Base-by-base conservation (phyloP, 2,797 vertebrate genomes). In the Philypnodon macrostomus region DNA sequence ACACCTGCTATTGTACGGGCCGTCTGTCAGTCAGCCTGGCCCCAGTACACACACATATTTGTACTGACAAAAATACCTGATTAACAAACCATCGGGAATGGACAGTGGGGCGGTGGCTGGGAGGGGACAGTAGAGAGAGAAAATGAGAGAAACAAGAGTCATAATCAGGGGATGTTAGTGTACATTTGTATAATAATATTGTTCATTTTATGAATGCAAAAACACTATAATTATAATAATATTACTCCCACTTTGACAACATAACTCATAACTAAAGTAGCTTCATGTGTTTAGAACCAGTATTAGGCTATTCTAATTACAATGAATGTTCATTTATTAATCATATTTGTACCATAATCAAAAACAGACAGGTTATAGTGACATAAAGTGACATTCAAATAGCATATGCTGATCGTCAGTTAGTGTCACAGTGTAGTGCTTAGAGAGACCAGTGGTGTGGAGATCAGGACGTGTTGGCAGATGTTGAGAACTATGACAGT, bases 1-100 rank as follows among this genome's bases (percentile, higher is more conserved):
- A 83, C 83, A 87, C 85, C 85, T 88, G 83, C 78, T 82, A 70
- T 80, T 80, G 81, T 63, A 77, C 61, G 72, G 83, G 81, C 83
- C 73, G 71, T 84, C 81, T 86, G 83, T 78, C 81, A 79, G 63
- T 75, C 79, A 85, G 70, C 76, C 75, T 73, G 73, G 70, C 60
- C 58, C 51, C 21, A 44, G 67, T 59, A 34, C 42, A 15, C 40
- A 38, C 27, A 39, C 23, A 65, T 58, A 77, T 73, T 73, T 84
- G 74, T 73, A 71, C 50, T 55, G 71, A 83, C 79, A 77, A 77
- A 80, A 69, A 61, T 75, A n/a, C n/a, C 62, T 82, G 77, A 82
- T 82, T 76, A 79, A 63, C 70, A 71, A 83, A 58, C 75, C 42
- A 35, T 63, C 10, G 59, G 59, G 39, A 57, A 46, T 30, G 59